Evolutionary conservation across 2,113 vertebrate genomes (phyloP).

Genomic region (Apteryx owenii): DNA sequence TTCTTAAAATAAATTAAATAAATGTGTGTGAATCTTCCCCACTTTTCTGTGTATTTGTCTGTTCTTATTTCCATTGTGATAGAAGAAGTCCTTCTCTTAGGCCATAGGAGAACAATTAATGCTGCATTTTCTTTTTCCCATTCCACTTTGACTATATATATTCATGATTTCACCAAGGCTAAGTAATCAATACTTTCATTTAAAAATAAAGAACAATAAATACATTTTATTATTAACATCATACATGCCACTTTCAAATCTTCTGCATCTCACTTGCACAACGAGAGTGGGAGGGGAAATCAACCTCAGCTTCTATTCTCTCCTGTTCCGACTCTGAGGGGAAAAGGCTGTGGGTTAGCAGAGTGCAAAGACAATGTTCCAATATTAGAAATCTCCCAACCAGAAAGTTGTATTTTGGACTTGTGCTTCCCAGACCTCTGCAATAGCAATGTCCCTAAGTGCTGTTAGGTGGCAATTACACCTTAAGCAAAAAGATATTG

Average conservation of each 20-base stretch:
- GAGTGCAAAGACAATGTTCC: conserved; percentile 17
- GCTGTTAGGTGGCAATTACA: conserved; percentile 58
- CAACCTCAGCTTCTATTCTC: neutral
- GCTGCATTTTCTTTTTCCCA: neutral
- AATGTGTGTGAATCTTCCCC: neutral
- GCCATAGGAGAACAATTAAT: neutral
- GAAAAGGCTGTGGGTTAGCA: neutral
- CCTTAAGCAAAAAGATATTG: conserved; percentile 67
- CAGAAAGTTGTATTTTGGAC: conserved; percentile 47
- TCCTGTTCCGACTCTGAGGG: neutral
- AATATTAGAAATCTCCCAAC: conserved; percentile 57
- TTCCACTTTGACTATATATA: neutral
- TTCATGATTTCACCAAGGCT: neutral
- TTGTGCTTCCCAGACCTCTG: conserved; percentile 10
- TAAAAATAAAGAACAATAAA: conserved; percentile 4
- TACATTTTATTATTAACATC: neutral
- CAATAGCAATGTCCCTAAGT: conserved; percentile 19
- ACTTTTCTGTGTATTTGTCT: neutral
- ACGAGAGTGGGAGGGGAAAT: neutral
- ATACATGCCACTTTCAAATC: neutral
- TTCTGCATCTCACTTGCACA: neutral
- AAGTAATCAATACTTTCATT: conserved; percentile 26
- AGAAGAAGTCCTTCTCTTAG: neutral
- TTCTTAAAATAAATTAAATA: neutral
- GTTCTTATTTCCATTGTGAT: neutral